Conservation (phyloP, 2,888 invertebrate genomes). For the Acrobasis consociella region DNA sequence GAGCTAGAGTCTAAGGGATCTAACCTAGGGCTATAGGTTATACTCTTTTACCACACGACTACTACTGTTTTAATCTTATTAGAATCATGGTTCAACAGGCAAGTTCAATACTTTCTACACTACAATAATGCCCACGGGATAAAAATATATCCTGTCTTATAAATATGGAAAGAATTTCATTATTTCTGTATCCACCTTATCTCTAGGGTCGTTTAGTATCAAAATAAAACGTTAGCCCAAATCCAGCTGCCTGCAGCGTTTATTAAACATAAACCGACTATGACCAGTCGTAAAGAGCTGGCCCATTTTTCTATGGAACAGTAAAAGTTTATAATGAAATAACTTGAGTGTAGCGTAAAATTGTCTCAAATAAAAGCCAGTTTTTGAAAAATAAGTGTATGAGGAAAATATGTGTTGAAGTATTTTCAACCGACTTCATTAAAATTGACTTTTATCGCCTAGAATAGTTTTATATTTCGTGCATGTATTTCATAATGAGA, state of each 20-base stretch:
- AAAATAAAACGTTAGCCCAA: conserved; percentile 18
- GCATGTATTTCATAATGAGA: too few species aligned
- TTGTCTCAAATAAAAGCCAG: background rate
- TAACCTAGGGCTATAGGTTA: too few species aligned
- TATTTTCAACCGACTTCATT: background rate
- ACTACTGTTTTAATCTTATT: too few species aligned
- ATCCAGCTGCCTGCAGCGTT: conserved; percentile 12
- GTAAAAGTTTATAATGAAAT: conserved; percentile 20
- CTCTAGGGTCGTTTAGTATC: conserved; percentile 13
- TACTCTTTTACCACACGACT: too few species aligned
- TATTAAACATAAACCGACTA: conserved; percentile 19
- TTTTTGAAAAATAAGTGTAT: background rate
- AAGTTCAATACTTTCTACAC: too few species aligned
- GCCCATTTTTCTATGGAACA: conserved; percentile 20
- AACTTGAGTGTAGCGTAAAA: background rate
- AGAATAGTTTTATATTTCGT: too few species aligned
- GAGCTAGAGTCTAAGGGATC: too few species aligned
- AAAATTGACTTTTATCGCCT: too few species aligned
- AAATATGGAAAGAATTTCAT: conserved; percentile 1
- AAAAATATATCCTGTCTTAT: too few species aligned
- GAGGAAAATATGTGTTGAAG: background rate
- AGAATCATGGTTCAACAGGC: too few species aligned
- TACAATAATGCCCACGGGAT: too few species aligned
- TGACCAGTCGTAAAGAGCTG: conserved; percentile 20
- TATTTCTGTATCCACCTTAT: conserved; percentile 6